Percentiles rank a stretch among this genome's conserved stretches.
These are phyloP conservation scores for Fukomys damarensis DNA, from an alignment of 2,113 vertebrate genomes.

Conservation along the genomic window DNA sequence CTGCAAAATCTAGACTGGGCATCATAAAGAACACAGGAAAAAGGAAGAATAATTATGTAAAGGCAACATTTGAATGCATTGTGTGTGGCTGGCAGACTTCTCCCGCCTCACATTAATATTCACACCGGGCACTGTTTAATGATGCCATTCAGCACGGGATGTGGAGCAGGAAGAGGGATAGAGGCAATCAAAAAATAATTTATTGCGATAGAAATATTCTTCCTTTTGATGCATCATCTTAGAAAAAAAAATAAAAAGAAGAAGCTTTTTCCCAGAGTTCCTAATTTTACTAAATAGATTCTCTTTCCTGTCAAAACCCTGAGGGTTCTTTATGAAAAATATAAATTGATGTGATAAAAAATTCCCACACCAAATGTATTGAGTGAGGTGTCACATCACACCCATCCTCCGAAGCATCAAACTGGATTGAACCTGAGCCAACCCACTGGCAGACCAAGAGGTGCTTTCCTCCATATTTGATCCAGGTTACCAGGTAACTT, in stretches of 20 bases:
- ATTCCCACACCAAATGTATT: constrained; percentile 41
- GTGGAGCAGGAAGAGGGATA: constrained; percentile 72
- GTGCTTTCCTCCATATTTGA: background rate
- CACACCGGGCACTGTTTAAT: constrained; percentile 80
- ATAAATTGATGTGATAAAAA: constrained; percentile 68
- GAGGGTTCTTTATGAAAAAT: constrained; percentile 66
- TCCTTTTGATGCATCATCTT: constrained; percentile 69
- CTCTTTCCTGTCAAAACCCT: constrained; percentile 65
- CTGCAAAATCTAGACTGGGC: constrained; percentile 61
- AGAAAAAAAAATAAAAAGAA: no score
- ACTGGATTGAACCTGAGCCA: background rate
- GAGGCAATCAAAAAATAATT: constrained; percentile 82
- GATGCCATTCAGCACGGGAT: constrained; percentile 78
- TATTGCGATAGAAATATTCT: constrained; percentile 77
- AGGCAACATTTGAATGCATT: constrained; percentile 79
- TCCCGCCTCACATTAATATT: constrained; percentile 79
- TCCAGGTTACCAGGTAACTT: background rate
- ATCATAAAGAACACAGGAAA: constrained; percentile 70
- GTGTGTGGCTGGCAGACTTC: constrained; percentile 77
- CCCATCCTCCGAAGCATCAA: background rate
- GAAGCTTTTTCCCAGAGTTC: constrained; percentile 2
- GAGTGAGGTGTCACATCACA: background rate
- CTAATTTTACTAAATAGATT: constrained; percentile 80
- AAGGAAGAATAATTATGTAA: constrained; percentile 74
- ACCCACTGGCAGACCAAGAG: rapidly evolving